Conservation (phyloP, 2,797 vertebrate species). For the Lepus oiostolus region DNA sequence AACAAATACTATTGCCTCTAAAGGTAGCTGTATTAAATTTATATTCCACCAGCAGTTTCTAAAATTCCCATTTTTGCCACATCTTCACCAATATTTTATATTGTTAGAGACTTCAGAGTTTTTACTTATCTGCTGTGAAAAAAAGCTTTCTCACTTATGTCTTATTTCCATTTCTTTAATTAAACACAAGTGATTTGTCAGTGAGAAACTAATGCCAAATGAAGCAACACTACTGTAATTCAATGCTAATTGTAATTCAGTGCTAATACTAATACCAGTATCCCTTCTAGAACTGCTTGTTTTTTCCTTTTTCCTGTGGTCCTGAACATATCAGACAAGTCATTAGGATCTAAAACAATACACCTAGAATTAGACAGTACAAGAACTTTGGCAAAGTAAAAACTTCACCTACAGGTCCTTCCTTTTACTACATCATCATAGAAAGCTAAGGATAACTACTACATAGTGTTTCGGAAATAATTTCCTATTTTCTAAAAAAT, state of each 20-base stretch:
- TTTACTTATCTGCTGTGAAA: not conserved
- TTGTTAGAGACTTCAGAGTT: not conserved
- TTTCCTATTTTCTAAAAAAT: constrained; percentile 35
- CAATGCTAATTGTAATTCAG: not conserved
- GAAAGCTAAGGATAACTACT: not conserved
- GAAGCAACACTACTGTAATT: not conserved
- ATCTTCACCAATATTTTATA: constrained; percentile 29
- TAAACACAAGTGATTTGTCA: not conserved
- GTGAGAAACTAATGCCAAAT: no score
- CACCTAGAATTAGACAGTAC: constrained; percentile 8
- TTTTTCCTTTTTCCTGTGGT: not conserved
- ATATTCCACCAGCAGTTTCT: constrained; percentile 26
- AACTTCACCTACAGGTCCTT: not conserved
- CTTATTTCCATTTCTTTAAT: not conserved
- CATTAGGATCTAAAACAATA: not conserved
- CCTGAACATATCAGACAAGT: not conserved
- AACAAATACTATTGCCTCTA: not conserved
- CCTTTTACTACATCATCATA: not conserved
- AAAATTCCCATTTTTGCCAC: constrained; percentile 46
- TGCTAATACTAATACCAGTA: not conserved
- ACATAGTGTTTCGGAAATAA: constrained; percentile 9
- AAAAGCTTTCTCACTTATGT: constrained; percentile 34
- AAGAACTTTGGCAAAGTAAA: not conserved
- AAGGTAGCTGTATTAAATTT: not conserved
- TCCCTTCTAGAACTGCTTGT: not conserved